phyloP scores from a whole-genome alignment of 2,113 vertebrate genomes.

The Corvus hawaiiensis region DNA sequence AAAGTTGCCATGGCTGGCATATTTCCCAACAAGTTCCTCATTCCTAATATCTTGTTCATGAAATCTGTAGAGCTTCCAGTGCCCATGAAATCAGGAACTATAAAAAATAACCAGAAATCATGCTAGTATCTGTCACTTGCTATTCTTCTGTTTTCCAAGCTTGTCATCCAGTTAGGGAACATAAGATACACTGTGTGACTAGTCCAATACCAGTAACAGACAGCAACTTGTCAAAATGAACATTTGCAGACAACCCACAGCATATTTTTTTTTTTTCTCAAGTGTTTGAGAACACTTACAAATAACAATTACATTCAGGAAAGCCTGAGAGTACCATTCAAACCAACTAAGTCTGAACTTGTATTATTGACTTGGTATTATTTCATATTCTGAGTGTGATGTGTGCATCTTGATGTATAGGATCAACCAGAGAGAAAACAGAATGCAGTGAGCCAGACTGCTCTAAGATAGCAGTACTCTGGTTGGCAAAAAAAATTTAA shows the following conservation, averaged over 20 bases:
- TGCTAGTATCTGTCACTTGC: constrained; percentile 51
- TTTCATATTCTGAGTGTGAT: not conserved
- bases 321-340: constrained; percentile 3
- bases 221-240: constrained; percentile 64
- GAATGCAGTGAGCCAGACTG: not conserved
- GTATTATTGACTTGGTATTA: not conserved
- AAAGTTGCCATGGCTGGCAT: not conserved
- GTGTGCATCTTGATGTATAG: not conserved
- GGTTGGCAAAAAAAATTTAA: not conserved
- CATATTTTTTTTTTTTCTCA: not conserved
- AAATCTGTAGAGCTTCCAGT: not conserved
- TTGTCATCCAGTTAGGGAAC: constrained; percentile 56
- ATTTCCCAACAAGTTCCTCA: not conserved
- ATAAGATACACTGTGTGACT: constrained; percentile 45
- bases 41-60: not conserved
- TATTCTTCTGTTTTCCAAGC: constrained; percentile 63
- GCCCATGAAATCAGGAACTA: constrained; percentile 29
- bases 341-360: not conserved
- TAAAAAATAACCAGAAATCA: constrained; percentile 56
- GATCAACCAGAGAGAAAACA: not conserved
- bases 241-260: constrained; percentile 63
- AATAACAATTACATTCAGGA: constrained; percentile 43
- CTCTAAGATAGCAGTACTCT: not conserved
- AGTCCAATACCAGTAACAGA: constrained; percentile 63
- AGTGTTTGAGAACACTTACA: constrained; percentile 50